phyloP scores from a whole-genome alignment of 2,113 vertebrate genomes.

The Amblyornis subalaris region DNA sequence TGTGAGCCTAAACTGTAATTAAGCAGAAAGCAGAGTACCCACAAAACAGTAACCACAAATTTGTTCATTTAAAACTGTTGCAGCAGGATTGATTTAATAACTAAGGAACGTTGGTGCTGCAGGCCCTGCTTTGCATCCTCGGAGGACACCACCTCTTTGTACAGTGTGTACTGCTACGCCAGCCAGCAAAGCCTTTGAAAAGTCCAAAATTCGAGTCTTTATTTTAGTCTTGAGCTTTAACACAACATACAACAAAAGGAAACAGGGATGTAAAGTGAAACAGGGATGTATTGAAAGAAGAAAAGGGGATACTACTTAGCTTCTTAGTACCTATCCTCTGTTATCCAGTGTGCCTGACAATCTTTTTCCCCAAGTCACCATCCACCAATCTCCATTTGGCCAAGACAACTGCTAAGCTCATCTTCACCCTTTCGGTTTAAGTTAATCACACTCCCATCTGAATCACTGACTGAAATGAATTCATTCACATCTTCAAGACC shows the following conservation, averaged over 20 bases:
- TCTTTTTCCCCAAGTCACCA: neutral
- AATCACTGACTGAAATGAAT: neutral
- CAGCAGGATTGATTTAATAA: neutral
- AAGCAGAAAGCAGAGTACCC: constrained; percentile 9
- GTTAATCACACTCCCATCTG: neutral
- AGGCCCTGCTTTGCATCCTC: neutral
- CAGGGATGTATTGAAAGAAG: neutral
- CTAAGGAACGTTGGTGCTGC: neutral
- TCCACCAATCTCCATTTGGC: neutral
- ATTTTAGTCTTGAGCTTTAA: neutral
- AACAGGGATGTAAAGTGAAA: neutral
- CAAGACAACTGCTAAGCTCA: neutral
- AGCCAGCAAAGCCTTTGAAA: neutral
- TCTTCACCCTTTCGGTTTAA: neutral
- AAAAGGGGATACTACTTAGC: neutral
- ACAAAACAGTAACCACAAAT: neutral
- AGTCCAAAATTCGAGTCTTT: neutral
- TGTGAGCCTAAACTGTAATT: constrained; percentile 21
- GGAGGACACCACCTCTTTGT: neutral
- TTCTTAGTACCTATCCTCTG: neutral
- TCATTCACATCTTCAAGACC: neutral
- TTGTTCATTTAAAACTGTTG: neutral
- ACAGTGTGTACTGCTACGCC: neutral
- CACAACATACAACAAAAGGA: neutral
- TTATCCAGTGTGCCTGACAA: neutral